Conservation (phyloP, 2,797 vertebrate species). For the Nyctalus aviator region DNA sequence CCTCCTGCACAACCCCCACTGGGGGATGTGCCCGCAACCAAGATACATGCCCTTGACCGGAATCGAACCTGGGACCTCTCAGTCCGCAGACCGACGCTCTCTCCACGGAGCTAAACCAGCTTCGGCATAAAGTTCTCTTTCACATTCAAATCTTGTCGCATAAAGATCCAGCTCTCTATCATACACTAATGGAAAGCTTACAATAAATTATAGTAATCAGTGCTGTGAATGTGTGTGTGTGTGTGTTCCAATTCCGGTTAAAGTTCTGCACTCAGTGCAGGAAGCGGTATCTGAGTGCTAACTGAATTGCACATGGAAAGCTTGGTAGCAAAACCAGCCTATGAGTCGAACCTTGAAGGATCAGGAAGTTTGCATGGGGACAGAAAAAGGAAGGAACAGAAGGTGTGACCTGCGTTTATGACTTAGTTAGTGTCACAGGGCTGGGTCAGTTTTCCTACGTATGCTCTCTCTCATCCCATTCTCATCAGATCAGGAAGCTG, state of each 20-base stretch:
- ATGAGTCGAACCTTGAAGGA: neutral
- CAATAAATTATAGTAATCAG: neutral
- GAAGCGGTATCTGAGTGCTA: neutral
- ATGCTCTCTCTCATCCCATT: neutral
- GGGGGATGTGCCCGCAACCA: too few relatives aligned
- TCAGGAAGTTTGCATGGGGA: neutral
- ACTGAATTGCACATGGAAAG: neutral
- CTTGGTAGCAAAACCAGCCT: neutral
- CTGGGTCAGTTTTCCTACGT: accelerated
- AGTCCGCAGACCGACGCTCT: too few relatives aligned
- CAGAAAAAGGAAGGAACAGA: neutral
- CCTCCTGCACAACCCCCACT: too few relatives aligned
- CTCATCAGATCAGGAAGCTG: neutral
- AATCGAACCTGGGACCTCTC: too few relatives aligned
- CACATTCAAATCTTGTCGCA: neutral
- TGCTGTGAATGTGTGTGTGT: too few relatives aligned
- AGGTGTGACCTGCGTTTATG: neutral
- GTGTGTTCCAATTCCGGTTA: too few relatives aligned
- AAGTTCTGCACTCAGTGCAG: neutral
- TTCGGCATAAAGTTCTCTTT: neutral
- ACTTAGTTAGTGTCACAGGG: neutral
- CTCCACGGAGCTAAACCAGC: too few relatives aligned
- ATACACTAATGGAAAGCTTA: neutral
- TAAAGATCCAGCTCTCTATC: neutral
- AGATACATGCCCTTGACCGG: too few relatives aligned